Percentiles rank a stretch among this genome's conserved stretches.
Evolutionary conservation across 2,797 vertebrate species (phyloP).

Genomic region (Pipistrellus pipistrellus): DNA sequence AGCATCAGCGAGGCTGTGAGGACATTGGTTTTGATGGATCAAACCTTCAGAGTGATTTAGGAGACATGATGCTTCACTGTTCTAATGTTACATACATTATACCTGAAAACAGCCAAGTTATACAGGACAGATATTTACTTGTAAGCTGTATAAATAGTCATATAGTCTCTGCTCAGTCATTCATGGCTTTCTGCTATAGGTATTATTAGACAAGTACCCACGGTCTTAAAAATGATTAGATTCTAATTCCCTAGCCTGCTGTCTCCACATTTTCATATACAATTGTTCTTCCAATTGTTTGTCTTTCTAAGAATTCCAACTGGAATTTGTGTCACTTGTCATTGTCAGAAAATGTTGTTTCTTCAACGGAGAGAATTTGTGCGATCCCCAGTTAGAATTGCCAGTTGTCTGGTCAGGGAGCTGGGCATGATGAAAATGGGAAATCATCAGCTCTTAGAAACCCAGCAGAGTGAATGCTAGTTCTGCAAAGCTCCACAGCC

Average conservation of each 20-base stretch:
- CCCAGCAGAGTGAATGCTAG: neutral
- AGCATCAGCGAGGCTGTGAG: conserved; percentile 40
- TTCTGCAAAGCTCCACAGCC: neutral
- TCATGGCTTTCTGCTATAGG: conserved; percentile 20
- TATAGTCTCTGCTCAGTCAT: conserved; percentile 20
- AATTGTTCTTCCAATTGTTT: conserved; percentile 46
- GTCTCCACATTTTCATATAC: neutral
- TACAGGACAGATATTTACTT: conserved; percentile 61
- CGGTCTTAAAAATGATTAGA: conserved; percentile 59
- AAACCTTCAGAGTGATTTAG: conserved; percentile 59
- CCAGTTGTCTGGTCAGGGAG: conserved; percentile 30
- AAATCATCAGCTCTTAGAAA: neutral
- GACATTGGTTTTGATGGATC: conserved; percentile 60
- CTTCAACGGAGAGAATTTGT: conserved; percentile 29
- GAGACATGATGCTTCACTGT: neutral
- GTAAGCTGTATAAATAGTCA: conserved; percentile 75
- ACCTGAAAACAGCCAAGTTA: conserved; percentile 58
- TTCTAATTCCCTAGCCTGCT: neutral
- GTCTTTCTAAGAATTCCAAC: conserved; percentile 51
- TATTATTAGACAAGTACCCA: conserved; percentile 14
- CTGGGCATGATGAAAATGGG: neutral
- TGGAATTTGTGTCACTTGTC: conserved; percentile 62
- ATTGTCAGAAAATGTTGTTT: conserved; percentile 48
- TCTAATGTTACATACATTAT: neutral
- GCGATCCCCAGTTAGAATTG: conserved; percentile 4